Evolutionary conservation across 2,888 invertebrate species (phyloP).

Genomic region (Augochlorella aurata): DNA sequence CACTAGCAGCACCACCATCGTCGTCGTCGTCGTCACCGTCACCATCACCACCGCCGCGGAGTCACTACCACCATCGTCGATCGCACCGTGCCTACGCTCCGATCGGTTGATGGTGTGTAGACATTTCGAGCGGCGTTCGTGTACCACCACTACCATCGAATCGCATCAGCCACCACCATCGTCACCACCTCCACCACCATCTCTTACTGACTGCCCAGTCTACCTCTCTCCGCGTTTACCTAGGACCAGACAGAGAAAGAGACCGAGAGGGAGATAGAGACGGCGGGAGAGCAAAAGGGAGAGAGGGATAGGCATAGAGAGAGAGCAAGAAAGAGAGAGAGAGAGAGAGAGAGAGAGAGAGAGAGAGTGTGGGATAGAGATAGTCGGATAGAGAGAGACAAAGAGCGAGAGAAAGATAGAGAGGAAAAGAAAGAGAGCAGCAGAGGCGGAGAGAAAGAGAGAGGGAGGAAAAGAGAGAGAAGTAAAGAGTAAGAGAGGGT

Average conservation of each 20-base stretch:
- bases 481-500: slow-evolving; percentile 69
- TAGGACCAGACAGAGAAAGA: slow-evolving; percentile 66
- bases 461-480: slow-evolving; percentile 52
- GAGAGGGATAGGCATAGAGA: slow-evolving; percentile 41
- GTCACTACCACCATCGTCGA: slow-evolving; percentile 40
- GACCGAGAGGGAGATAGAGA: slow-evolving; percentile 19
- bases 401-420: slow-evolving; percentile 44
- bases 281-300: slow-evolving; percentile 47
- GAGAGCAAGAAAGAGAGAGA: slow-evolving; percentile 55
- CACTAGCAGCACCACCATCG: slow-evolving; percentile 37
- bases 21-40: slow-evolving; percentile 42
- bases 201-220: slow-evolving; percentile 62
- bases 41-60: slow-evolving; percentile 31
- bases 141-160: slow-evolving; percentile 55
- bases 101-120: slow-evolving; percentile 45
- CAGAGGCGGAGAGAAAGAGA: slow-evolving; percentile 46
- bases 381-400: slow-evolving; percentile 44
- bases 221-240: slow-evolving; percentile 71
- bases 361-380: slow-evolving; percentile 43
- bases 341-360: slow-evolving; percentile 55
- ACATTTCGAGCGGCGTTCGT: slow-evolving; percentile 42
- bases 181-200: slow-evolving; percentile 59
- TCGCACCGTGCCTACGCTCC: slow-evolving; percentile 37
- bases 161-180: slow-evolving; percentile 54
- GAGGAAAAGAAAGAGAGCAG: slow-evolving; percentile 46